phyloP scores from a whole-genome alignment of 2,888 invertebrate genomes.

The Heteropelma amictum region DNA sequence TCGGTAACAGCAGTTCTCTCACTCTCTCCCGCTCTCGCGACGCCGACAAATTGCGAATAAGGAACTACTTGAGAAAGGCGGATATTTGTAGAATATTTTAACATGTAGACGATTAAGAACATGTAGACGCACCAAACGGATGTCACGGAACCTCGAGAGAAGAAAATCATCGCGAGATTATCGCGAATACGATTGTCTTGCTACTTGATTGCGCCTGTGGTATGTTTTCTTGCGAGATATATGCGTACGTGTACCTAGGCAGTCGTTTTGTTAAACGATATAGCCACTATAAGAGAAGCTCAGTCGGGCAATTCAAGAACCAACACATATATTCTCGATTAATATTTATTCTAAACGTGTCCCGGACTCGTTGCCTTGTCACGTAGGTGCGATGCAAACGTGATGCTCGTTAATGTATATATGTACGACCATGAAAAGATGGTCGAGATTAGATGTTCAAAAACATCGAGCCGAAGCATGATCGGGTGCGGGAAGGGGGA shows the following conservation, averaged over 20 bases:
- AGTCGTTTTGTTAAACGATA: slow-evolving; percentile 19
- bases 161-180: slow-evolving; percentile 66
- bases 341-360: slow-evolving; percentile 43
- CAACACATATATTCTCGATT: neutral
- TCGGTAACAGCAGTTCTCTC: neutral
- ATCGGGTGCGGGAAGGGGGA: neutral
- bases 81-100: slow-evolving; percentile 48
- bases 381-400: slow-evolving; percentile 16
- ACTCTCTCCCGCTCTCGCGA: slow-evolving; percentile 1
- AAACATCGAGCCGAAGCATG: neutral
- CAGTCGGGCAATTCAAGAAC: slow-evolving; percentile 15
- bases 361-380: slow-evolving; percentile 5
- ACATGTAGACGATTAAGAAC: too few relatives aligned
- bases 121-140: slow-evolving; percentile 63
- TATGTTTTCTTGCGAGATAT: slow-evolving; percentile 44
- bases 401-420: slow-evolving; percentile 13
- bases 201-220: slow-evolving; percentile 10
- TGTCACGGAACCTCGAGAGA: slow-evolving; percentile 69
- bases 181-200: slow-evolving; percentile 33
- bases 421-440: slow-evolving; percentile 20
- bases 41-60: slow-evolving; percentile 31
- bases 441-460: slow-evolving; percentile 6
- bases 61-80: slow-evolving; percentile 39
- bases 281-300: slow-evolving; percentile 11
- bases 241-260: neutral